These are phyloP conservation scores for western clawed frog (Xenopus tropicalis) DNA, from an alignment of 2,113 vertebrate genomes.

Conservation along the genomic window UCB_Xtro_10.0 CM004445.2:110858501-110859000, in stretches of 20 bases:
- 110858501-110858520: slow-evolving; percentile 21
- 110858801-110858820: slow-evolving; percentile 47
- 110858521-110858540: slow-evolving; percentile 7
- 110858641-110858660: neutral
- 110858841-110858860: slow-evolving; percentile 45
- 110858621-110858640: slow-evolving; percentile 11
- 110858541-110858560: neutral
- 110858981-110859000: slow-evolving; percentile 63
- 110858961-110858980: slow-evolving; percentile 59
- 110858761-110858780: slow-evolving; percentile 5
- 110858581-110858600: slow-evolving; percentile 1
- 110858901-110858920: slow-evolving; percentile 69
- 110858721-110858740: slow-evolving; percentile 22
- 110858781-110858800: slow-evolving; percentile 51
- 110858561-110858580: slow-evolving; percentile 4
- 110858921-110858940: slow-evolving; percentile 66
- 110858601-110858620: slow-evolving; percentile 22
- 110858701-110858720: slow-evolving; percentile 16
- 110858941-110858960: slow-evolving; percentile 69
- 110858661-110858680: too few relatives aligned
- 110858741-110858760: slow-evolving; percentile 6
- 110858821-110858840: neutral
- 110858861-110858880: slow-evolving; percentile 62
- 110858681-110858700: neutral
- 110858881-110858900: slow-evolving; percentile 65